Base-by-base conservation (phyloP, 2,113 vertebrate genomes). In the Hypanus sabinus region DNA sequence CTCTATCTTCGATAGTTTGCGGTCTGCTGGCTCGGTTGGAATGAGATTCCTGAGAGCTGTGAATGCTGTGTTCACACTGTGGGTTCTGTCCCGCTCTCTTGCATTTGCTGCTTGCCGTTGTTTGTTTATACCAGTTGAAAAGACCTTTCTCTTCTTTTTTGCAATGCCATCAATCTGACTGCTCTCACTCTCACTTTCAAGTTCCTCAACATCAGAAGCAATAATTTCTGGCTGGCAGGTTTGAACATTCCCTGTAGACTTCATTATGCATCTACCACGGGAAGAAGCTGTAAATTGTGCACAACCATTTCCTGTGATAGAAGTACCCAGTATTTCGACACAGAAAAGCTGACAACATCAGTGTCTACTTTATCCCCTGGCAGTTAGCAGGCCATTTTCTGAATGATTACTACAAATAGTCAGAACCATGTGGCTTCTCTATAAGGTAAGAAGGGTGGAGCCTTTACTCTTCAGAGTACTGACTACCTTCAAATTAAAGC, bases 1-100 rank as follows among this genome's bases (percentile, higher is more conserved):
- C 97, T 98, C 98, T 62, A 98, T 97, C 96, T 98, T 98, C 95
- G 98, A 98, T 33, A 98, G 97, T 95, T 97, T 97, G 94, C 98
- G 96, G 96, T 98, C 97, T 0, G 96, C 97, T 0, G 98, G 97
- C 85, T 98, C 97, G 14, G 98, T 98, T 95, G 98, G 98, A 81
- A 98, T 98, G 94, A 98, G 97, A 5, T 97, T 96, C 94, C 98
- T 97, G 93, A 98, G 97, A 36, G 98, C 96, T 46, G 96, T 96
- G 97, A 98, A 98, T 75, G 98, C 98, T 0, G 97, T 96, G 96
- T 98, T 98, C 14, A 98, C 98, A 94, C 98, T 98, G 96, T 98
- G 98, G 27, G 98, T 98, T 77, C 98, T 94, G 96, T 98, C 97
- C 91, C 98, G 95, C 94, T 98, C 98, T n/a, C 98, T 96, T 20